Base-by-base conservation (phyloP, 1,140 invertebrate genomes). In the Trissolcus basalis region DNA sequence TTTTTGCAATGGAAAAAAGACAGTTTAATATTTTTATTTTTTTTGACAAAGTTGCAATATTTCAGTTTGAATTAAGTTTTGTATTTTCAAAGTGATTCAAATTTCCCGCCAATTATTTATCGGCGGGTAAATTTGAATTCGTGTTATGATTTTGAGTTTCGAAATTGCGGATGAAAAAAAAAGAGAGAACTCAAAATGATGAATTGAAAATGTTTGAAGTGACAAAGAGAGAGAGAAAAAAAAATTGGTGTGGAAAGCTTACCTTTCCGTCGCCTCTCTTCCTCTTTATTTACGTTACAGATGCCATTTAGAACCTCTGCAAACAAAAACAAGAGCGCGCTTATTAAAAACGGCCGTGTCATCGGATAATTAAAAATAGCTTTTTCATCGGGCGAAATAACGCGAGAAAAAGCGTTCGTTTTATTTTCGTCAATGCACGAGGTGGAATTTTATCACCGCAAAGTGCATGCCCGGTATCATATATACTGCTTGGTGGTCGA, bases 251-350 rank as follows among this genome's bases (percentile, higher is more conserved):
- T 27, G 19, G 19, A 27, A 2, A 12, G 33, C 83, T 90, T 92
- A 94, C 93, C 93, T 94, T 95, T 94, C 83, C 91, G 91, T 89
- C 93, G 93, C 83, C 93, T 91, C 51, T 94, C 93, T 79, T 95
- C 93, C 86, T 94, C 94, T 86, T 94, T 94, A 87, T 92, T 90
- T 47, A 90, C 89, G 81, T 91, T 91, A 80, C 91, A 93, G 82
- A 94, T 93, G 76, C 94, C 94, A 89, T 94, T 94, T 86, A 95
- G 90, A 81, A 94, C 93, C 90, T 95, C 94, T 95, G 91, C 86
- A 94, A 94, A 84, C 86, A 86, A 85, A 67, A 74, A 61, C 47
- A 83, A 80, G 79, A 64, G 65, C 59, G 36, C 45, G 35, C 36
- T 59, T 67, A 56, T 69, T 56, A 67, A 55, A 63, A 54, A 56